These are phyloP conservation scores for Standfussiana lucernea DNA, from an alignment of 2,888 invertebrate species.

Conservation along the genomic window DNA sequence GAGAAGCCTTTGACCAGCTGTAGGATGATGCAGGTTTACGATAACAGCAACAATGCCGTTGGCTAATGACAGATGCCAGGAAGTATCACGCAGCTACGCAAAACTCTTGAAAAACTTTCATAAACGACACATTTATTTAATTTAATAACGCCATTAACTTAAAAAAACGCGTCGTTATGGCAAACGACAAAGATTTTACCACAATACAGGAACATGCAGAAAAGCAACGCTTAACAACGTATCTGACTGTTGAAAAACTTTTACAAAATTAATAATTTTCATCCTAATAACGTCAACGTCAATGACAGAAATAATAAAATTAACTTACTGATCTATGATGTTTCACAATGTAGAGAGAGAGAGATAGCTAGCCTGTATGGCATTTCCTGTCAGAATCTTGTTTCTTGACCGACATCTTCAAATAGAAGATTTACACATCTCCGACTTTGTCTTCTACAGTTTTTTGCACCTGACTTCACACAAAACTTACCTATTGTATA, in stretches of 20 bases:
- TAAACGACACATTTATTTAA: conserved; percentile 64
- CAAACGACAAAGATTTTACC: conserved; percentile 43
- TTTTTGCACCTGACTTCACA: background rate
- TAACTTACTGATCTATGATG: background rate
- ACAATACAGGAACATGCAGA: background rate
- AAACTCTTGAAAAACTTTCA: conserved; percentile 49
- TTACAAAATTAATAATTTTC: background rate
- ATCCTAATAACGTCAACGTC: background rate
- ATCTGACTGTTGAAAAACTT: background rate
- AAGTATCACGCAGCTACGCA: conserved; percentile 35
- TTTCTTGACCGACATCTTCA: background rate
- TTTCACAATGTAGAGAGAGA: background rate
- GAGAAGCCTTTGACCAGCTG: background rate
- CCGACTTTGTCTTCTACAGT: background rate
- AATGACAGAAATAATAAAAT: background rate
- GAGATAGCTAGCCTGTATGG: background rate
- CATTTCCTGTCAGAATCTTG: background rate
- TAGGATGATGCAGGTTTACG: background rate
- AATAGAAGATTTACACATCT: background rate
- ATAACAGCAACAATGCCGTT: background rate
- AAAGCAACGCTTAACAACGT: background rate
- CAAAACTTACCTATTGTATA: background rate
- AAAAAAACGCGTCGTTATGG: conserved; percentile 58
- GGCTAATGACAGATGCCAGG: background rate
- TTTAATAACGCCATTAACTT: conserved; percentile 63